Base-by-base conservation (phyloP, 2,797 vertebrate species). In the Catamblyrhynchus diadema region DNA sequence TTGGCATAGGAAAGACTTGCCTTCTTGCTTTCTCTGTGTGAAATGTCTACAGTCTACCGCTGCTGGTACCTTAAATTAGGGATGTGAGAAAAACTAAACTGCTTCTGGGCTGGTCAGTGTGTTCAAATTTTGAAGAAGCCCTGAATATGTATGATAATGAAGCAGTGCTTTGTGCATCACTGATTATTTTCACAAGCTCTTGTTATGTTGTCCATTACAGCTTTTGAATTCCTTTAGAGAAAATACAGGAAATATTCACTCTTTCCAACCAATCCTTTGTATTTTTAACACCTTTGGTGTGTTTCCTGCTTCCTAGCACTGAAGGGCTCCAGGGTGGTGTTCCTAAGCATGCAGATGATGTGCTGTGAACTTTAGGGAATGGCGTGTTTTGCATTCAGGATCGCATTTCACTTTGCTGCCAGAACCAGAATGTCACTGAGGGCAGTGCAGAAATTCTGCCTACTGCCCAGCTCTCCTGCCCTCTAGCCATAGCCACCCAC, bases 341-440 rank as follows among this genome's bases (percentile, higher is more conserved):
- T 95, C 25, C 27, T 71, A 70, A 95, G 93, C 73, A 73, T 10
- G 72, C 20, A 4, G 45, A 50, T 66, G 85, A 47, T 74, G 33
- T 88, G 69, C 69, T 75, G 75, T 86, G 95, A 81, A 86, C 96
- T 92, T 74, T 51, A 64, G 90, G 81, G 75, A 93, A 72, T 53
- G 75, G 62, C 1, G 9, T 80, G 53, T 27, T 89, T 72, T 81
- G 84, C 62, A 9, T 90, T 87, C 75, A 72, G 78, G 87, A 92
- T 96, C 91, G 72, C 82, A 47, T 95, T 95, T 96, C 95, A 81
- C 44, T 82, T 86, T 64, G 72, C 81, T 96, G 80, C 78, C 56
- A 75, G 62, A 89, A 65, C 23, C 75, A 70, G 54, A 84, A 66
- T 75, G 93, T 96, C 86, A 50, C 39, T 32, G 51, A 42, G 8